phyloP scores from a whole-genome alignment of 2,113 vertebrate species.

The Irena cyanogastra region DNA sequence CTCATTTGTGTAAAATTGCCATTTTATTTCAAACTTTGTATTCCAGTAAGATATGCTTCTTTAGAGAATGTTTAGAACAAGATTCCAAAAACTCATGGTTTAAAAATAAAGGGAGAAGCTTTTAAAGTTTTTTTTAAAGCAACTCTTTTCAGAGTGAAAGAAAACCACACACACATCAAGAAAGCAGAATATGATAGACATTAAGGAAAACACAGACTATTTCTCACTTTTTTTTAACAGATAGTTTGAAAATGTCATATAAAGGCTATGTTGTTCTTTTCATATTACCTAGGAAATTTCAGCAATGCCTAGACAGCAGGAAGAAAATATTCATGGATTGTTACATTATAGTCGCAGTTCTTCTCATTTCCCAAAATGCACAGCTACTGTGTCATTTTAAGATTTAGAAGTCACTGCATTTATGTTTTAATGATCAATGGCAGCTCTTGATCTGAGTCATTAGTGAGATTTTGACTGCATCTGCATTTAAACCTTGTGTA shows the following conservation, averaged over 20 bases:
- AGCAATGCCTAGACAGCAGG: background rate
- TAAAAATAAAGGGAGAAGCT: background rate
- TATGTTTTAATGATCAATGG: conserved; percentile 34
- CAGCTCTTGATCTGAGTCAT: conserved; percentile 46
- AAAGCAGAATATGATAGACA: background rate
- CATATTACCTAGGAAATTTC: background rate
- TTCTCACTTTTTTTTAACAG: background rate
- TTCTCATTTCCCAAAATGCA: conserved; percentile 15
- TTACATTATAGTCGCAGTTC: background rate
- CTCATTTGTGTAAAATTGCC: background rate
- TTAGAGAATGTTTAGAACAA: background rate
- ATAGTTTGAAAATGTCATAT: background rate
- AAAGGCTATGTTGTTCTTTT: background rate
- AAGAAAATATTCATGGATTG: background rate
- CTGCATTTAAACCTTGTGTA: conserved; percentile 17
- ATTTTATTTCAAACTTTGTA: background rate
- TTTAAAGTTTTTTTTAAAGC: background rate
- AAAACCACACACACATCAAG: background rate
- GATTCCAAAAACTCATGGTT: background rate
- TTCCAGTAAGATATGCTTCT: background rate
- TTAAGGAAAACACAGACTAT: background rate
- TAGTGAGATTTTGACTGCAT: conserved; percentile 41
- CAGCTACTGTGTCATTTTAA: conserved; percentile 12
- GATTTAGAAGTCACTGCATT: conserved; percentile 24
- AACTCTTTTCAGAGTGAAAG: background rate